phyloP scores from a whole-genome alignment of 30 jellyfish, hydroid and myxozoan species.

The Morbakka virulenta region DNA sequence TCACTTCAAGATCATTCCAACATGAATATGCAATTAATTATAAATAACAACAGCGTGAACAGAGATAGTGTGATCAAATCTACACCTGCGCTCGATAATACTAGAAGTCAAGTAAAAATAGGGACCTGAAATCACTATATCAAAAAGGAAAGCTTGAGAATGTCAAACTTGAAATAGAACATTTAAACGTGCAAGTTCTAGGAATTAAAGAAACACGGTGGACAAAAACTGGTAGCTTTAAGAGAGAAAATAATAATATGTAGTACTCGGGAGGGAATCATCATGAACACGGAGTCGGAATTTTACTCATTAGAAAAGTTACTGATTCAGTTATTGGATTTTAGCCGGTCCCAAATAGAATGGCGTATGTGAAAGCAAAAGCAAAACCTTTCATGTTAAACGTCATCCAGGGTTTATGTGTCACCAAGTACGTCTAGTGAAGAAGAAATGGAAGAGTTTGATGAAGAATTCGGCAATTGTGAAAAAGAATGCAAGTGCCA shows the following conservation, averaged over 20 bases:
- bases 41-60: slow-evolving; percentile 15
- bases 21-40: slow-evolving; percentile 18
- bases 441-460: too few relatives aligned
- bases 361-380: too few relatives aligned
- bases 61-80: slow-evolving; percentile 41
- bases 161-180: too few relatives aligned
- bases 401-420: too few relatives aligned
- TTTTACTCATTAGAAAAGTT: neutral
- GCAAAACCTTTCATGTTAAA: too few relatives aligned
- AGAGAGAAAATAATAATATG: neutral
- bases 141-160: too few relatives aligned
- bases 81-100: slow-evolving; percentile 11
- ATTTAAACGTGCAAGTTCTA: slow-evolving; percentile 6
- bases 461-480: too few relatives aligned
- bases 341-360: too few relatives aligned
- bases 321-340: too few relatives aligned
- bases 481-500: too few relatives aligned
- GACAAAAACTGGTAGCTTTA: slow-evolving; percentile 1
- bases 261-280: slow-evolving; percentile 10
- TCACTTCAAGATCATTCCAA: slow-evolving; percentile 42
- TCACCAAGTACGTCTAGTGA: too few relatives aligned
- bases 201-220: slow-evolving; percentile 6
- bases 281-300: slow-evolving; percentile 16
- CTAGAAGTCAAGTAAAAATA: slow-evolving; percentile 2
- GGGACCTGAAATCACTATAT: slow-evolving; percentile 9